A percentile compares a stretch with the other conserved stretches of the same genome.
Evolutionary conservation across 2,113 vertebrate genomes (phyloP).

Genomic region (Neodon shergylaensis): DNA sequence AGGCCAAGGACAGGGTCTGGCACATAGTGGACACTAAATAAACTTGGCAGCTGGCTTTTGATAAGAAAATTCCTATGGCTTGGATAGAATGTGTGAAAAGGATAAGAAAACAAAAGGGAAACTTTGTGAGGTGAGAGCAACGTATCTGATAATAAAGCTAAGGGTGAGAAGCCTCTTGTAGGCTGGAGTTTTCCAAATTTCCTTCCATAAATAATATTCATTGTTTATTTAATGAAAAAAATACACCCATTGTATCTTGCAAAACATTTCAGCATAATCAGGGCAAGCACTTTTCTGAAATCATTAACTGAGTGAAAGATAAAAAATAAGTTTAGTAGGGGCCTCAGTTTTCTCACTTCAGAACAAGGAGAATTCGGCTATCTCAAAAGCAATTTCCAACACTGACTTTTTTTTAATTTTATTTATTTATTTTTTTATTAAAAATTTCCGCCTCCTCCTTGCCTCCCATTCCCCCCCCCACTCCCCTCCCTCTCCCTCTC

Average conservation of each 20-base stretch:
- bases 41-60: not conserved
- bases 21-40: not conserved
- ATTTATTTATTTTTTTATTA: not conserved
- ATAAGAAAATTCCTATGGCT: not conserved
- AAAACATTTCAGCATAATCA: not conserved
- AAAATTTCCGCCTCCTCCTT: no score
- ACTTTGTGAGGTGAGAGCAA: not conserved
- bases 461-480: no score
- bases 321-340: not conserved
- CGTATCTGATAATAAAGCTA: not conserved
- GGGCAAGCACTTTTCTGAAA: slow-evolving; percentile 47
- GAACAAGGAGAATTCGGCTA: slow-evolving; percentile 11
- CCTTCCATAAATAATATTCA: slow-evolving; percentile 23
- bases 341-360: slow-evolving; percentile 27
- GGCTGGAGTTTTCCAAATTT: slow-evolving; percentile 25
- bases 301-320: slow-evolving; percentile 13
- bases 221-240: not conserved
- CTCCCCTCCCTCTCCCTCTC: no score
- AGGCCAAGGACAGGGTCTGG: not conserved
- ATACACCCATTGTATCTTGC: not conserved
- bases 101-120: slow-evolving; percentile 27
- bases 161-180: not conserved
- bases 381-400: slow-evolving; percentile 6
- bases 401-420: not conserved
- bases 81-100: not conserved